Conservation (phyloP, 2,797 vertebrate genomes). For the Dipus sagitta region DNA sequence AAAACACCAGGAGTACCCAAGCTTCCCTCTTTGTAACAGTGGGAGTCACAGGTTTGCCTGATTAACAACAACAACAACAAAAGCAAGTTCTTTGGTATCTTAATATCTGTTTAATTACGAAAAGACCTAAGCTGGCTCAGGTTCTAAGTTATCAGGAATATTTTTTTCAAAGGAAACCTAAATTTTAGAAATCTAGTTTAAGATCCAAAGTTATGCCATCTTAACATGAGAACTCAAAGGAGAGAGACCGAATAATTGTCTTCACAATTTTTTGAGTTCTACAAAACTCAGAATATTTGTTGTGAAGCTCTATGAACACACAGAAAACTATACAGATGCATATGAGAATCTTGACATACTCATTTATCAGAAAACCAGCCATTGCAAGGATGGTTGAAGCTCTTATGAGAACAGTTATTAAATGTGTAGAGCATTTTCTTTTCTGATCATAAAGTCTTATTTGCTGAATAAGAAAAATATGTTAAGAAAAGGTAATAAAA, state of each 20-base stretch:
- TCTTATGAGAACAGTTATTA: background rate
- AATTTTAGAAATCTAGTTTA: conserved; percentile 21
- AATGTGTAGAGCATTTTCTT: background rate
- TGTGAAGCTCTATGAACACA: background rate
- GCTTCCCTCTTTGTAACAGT: background rate
- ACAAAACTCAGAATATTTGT: conserved; percentile 8
- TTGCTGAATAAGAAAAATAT: conserved; percentile 1
- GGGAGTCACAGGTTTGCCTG: conserved; percentile 5
- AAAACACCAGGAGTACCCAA: background rate
- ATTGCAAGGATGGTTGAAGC: background rate
- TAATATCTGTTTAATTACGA: background rate
- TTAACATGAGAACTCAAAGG: background rate
- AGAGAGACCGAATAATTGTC: background rate
- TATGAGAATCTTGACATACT: background rate
- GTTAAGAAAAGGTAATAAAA: background rate
- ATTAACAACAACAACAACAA: background rate
- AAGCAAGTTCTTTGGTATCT: background rate
- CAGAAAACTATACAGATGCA: background rate
- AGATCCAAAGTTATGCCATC: conserved; percentile 6
- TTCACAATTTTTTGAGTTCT: background rate
- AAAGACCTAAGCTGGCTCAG: background rate
- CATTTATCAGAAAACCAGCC: background rate
- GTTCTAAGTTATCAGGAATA: conserved; percentile 26
- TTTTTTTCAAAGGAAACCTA: conserved; percentile 44
- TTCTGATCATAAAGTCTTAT: background rate